These are phyloP conservation scores for Sprattus sprattus DNA, from an alignment of 2,113 vertebrate genomes.

Conservation along the genomic window DNA sequence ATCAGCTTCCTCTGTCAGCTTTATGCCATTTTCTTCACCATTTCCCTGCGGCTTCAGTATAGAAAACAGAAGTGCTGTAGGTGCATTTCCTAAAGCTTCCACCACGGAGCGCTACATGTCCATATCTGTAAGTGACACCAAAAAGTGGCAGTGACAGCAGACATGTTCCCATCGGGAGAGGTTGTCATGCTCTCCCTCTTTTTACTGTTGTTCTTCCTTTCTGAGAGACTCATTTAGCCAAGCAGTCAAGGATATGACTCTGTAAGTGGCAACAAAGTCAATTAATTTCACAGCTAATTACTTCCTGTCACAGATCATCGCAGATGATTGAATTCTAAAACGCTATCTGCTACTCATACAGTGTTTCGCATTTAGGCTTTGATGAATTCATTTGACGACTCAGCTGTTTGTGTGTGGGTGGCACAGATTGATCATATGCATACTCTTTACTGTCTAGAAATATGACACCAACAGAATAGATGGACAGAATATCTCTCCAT, in stretches of 20 bases:
- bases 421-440: neutral
- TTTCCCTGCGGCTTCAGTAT: neutral
- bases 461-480: neutral
- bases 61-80: neutral
- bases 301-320: neutral
- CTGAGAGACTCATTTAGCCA: neutral
- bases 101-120: neutral
- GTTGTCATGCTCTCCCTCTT: neutral
- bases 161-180: neutral
- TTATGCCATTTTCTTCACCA: neutral
- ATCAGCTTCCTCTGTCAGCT: neutral
- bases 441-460: neutral
- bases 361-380: neutral
- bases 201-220: neutral
- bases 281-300: neutral
- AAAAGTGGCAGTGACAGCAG: neutral
- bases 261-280: neutral
- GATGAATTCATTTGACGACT: neutral
- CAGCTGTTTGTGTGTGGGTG: neutral
- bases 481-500: neutral
- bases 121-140: neutral
- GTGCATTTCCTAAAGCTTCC: neutral
- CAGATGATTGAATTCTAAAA: neutral
- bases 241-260: neutral
- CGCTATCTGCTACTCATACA: neutral